phyloP scores from a whole-genome alignment of 2,888 invertebrate genomes.

The Syrphus vitripennis region DNA sequence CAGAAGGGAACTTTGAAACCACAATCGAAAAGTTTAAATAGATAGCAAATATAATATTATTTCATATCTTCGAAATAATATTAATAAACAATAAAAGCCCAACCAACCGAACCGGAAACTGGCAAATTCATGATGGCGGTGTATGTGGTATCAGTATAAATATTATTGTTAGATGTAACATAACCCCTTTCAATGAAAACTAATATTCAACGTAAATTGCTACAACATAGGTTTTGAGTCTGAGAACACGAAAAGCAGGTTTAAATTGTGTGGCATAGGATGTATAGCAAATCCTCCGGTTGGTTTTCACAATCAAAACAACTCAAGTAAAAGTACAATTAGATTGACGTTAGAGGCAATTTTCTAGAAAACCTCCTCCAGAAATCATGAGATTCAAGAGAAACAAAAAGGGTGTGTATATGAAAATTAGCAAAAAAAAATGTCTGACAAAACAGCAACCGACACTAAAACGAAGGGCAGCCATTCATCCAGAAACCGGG shows the following conservation, averaged over 20 bases:
- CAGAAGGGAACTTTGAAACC: slow-evolving; percentile 29
- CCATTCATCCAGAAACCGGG: slow-evolving; percentile 54
- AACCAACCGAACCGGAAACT: slow-evolving; percentile 49
- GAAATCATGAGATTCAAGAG: slow-evolving; percentile 10
- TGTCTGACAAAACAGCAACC: slow-evolving; percentile 52
- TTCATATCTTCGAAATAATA: slow-evolving; percentile 21
- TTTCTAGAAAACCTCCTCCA: slow-evolving; percentile 40
- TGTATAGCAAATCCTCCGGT: slow-evolving; percentile 8
- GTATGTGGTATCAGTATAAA: not conserved
- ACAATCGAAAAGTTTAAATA: slow-evolving; percentile 56
- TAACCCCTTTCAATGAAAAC: not conserved
- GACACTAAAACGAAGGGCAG: slow-evolving; percentile 23
- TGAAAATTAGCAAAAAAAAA: slow-evolving; percentile 22
- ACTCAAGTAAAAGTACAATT: slow-evolving; percentile 69
- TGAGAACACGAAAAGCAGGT: slow-evolving; percentile 27
- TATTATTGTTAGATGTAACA: slow-evolving; percentile 8
- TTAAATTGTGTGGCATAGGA: not conserved
- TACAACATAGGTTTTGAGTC: slow-evolving; percentile 43
- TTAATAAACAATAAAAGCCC: slow-evolving; percentile 61
- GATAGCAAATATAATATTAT: too few relatives aligned
- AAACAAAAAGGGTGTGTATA: not conserved
- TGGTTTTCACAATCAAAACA: slow-evolving; percentile 63
- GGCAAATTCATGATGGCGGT: slow-evolving; percentile 33
- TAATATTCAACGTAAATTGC: slow-evolving; percentile 60
- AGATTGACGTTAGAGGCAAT: slow-evolving; percentile 65